Conservation (phyloP, 2,113 vertebrate genomes). For the Eudorcas thomsonii region DNA sequence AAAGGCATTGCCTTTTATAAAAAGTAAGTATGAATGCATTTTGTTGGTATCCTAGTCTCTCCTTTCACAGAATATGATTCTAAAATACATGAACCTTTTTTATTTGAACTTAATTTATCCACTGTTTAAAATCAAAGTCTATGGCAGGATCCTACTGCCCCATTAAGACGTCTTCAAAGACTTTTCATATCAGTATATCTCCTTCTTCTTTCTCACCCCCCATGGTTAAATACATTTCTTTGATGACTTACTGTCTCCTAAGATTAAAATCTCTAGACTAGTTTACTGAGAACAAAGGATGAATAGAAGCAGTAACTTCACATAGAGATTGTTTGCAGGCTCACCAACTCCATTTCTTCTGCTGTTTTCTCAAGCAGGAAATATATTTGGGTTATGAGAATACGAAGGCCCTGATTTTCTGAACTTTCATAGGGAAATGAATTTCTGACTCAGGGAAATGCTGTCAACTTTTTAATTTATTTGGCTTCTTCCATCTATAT, state of each 20-base stretch:
- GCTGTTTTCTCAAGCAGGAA: not conserved
- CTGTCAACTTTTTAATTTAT: slow-evolving; percentile 42
- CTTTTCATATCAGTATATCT: not conserved
- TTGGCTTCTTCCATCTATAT: not conserved
- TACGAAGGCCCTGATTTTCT: not conserved
- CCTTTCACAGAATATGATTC: not conserved
- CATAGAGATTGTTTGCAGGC: not conserved
- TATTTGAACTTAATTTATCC: not conserved
- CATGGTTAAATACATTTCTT: slow-evolving; percentile 44
- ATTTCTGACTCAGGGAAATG: slow-evolving; percentile 36
- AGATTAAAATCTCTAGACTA: slow-evolving; percentile 53
- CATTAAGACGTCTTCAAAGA: slow-evolving; percentile 42
- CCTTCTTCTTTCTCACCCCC: not conserved
- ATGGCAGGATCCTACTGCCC: not conserved
- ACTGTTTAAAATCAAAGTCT: slow-evolving; percentile 52
- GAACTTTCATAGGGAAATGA: slow-evolving; percentile 42
- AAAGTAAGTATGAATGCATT: not conserved
- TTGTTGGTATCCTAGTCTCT: not conserved
- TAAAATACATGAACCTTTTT: not conserved
- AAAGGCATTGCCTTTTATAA: not conserved
- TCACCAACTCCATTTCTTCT: not conserved
- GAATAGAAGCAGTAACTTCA: slow-evolving; percentile 31
- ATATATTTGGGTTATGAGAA: not conserved
- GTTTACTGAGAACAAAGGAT: not conserved
- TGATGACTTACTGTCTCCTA: slow-evolving; percentile 34